These are phyloP conservation scores for Dicentrarchus labrax DNA, from an alignment of 2,113 vertebrate species.

Conservation along the genomic window DNA sequence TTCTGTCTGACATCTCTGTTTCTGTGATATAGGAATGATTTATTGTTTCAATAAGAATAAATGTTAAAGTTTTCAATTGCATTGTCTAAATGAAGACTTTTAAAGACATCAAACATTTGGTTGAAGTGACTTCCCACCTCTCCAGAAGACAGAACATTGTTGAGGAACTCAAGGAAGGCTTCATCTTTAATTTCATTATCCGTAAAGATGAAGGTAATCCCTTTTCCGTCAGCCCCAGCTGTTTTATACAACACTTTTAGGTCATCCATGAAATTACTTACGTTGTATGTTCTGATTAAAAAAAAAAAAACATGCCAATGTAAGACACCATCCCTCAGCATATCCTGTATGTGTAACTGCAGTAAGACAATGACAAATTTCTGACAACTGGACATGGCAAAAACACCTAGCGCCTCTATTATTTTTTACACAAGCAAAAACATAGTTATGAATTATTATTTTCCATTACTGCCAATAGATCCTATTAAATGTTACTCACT, in stretches of 20 bases:
- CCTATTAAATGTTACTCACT: too few species aligned
- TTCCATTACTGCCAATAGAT: too few species aligned
- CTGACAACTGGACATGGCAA: background rate
- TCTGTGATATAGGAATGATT: background rate
- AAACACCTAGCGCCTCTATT: too few species aligned
- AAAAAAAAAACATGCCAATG: conserved; percentile 32
- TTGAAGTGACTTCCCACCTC: conserved; percentile 69
- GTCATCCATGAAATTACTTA: conserved; percentile 87
- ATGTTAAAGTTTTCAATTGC: background rate
- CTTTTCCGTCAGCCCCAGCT: conserved; percentile 85
- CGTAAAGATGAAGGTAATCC: conserved; percentile 88
- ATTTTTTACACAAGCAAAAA: too few species aligned
- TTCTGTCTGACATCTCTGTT: background rate
- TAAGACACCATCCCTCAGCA: background rate
- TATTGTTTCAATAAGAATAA: background rate
- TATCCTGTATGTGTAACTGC: background rate
- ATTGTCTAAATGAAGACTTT: background rate
- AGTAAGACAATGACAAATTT: background rate
- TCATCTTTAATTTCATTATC: conserved; percentile 90
- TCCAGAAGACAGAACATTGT: conserved; percentile 88
- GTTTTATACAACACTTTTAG: conserved; percentile 85
- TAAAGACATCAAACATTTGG: background rate
- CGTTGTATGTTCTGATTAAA: conserved; percentile 84
- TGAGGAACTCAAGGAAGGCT: conserved; percentile 89
- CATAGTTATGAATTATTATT: too few species aligned